These are phyloP conservation scores for Amphiprion ocellaris DNA, from an alignment of 2,113 vertebrate species.

Conservation along the genomic window DNA sequence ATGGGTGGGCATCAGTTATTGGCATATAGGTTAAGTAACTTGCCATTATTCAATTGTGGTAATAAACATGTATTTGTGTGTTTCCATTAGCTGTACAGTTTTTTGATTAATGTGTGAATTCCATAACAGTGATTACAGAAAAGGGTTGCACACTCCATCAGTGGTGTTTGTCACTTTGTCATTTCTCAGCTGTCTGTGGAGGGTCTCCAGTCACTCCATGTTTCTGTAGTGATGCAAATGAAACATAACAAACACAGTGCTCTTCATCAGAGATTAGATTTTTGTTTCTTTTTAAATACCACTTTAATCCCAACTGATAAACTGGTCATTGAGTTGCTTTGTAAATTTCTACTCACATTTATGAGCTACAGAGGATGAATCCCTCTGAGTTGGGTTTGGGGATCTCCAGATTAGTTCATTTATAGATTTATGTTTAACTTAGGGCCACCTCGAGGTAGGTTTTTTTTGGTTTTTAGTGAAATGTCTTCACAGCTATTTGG, in stretches of 20 bases:
- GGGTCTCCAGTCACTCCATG: background rate
- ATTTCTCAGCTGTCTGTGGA: background rate
- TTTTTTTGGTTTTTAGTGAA: no score
- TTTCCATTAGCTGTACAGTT: slow-evolving; percentile 13
- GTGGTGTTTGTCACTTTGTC: slow-evolving; percentile 2
- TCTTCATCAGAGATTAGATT: no score
- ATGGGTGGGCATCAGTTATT: slow-evolving; percentile 12
- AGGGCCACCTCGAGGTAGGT: no score
- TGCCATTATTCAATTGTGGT: slow-evolving; percentile 34
- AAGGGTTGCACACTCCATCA: slow-evolving; percentile 11
- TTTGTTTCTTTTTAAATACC: background rate
- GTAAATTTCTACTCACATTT: no score
- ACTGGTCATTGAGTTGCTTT: no score
- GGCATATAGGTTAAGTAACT: slow-evolving; percentile 39
- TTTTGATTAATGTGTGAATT: slow-evolving; percentile 23
- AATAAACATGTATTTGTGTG: slow-evolving; percentile 6
- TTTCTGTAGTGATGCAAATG: background rate
- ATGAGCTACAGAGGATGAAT: no score
- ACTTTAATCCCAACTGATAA: background rate
- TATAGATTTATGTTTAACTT: no score
- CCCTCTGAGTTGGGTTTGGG: no score
- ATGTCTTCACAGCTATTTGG: background rate
- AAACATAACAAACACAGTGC: background rate
- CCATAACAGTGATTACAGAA: slow-evolving; percentile 5
- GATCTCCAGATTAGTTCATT: no score